Evolutionary conservation across 2,113 vertebrate species (phyloP).

Genomic region (Todiramphus chloris): DNA sequence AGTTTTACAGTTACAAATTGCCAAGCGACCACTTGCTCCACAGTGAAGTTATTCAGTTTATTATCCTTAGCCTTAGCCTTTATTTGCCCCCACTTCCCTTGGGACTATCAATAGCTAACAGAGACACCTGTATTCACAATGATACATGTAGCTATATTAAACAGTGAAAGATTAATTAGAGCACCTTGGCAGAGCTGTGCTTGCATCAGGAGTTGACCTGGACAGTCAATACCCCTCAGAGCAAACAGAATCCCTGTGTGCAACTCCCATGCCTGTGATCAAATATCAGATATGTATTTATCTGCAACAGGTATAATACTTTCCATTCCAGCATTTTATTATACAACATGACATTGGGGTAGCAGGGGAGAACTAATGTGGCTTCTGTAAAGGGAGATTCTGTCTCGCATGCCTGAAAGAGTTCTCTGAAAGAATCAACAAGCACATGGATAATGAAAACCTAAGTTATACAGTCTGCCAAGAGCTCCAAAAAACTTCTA

Average conservation of each 20-base stretch:
- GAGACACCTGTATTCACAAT: background rate
- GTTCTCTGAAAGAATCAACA: background rate
- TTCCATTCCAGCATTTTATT: background rate
- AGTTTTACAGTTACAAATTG: background rate
- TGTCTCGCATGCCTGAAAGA: background rate
- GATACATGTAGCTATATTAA: background rate
- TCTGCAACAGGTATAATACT: background rate
- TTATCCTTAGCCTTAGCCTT: background rate
- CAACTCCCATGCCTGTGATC: background rate
- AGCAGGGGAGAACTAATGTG: rapidly evolving
- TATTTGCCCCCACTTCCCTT: background rate
- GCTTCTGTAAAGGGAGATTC: background rate
- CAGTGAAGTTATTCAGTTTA: background rate
- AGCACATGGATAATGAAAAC: background rate
- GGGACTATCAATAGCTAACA: background rate
- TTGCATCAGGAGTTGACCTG: background rate
- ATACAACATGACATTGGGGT: background rate
- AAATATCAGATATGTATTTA: background rate
- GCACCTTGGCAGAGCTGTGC: background rate
- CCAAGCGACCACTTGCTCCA: background rate
- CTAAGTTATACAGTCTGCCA: background rate
- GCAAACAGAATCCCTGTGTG: background rate
- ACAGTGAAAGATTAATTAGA: background rate
- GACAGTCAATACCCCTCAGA: background rate
- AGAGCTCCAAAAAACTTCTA: background rate